phyloP scores from a whole-genome alignment of 2,888 invertebrate genomes.

The Fabriciana adippe region DNA sequence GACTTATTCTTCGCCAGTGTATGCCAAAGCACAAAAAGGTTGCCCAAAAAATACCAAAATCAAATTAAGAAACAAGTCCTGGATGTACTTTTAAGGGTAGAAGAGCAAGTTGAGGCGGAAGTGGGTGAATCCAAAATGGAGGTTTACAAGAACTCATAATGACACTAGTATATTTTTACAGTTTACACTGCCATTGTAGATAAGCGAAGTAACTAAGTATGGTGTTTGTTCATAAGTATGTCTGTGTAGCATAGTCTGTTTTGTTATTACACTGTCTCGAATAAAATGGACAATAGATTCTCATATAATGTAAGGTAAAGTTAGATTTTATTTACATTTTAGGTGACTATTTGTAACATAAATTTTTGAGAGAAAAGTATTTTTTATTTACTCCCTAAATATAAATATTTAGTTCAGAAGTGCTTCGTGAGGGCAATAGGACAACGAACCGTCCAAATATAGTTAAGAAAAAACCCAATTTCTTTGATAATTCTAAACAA shows the following conservation, averaged over 20 bases:
- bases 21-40: constrained; percentile 67
- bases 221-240: background rate
- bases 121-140: constrained; percentile 42
- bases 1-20: constrained; percentile 76
- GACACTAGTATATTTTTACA: background rate
- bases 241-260: background rate
- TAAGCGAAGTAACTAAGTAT: background rate
- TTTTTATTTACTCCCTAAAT: background rate
- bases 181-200: constrained; percentile 16
- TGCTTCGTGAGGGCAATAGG: too few relatives aligned
- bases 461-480: background rate
- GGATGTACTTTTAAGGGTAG: constrained; percentile 63
- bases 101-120: constrained; percentile 61
- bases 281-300: background rate
- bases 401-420: background rate
- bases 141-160: constrained; percentile 31
- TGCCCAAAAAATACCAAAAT: constrained; percentile 59
- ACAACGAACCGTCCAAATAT: too few relatives aligned
- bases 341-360: constrained; percentile 9
- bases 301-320: background rate
- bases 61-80: constrained; percentile 64
- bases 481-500: background rate
- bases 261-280: background rate
- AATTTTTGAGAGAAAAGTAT: background rate
- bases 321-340: constrained; percentile 10